Base-by-base conservation (phyloP, 2,888 invertebrate genomes). In the Xylophagus ater region DNA sequence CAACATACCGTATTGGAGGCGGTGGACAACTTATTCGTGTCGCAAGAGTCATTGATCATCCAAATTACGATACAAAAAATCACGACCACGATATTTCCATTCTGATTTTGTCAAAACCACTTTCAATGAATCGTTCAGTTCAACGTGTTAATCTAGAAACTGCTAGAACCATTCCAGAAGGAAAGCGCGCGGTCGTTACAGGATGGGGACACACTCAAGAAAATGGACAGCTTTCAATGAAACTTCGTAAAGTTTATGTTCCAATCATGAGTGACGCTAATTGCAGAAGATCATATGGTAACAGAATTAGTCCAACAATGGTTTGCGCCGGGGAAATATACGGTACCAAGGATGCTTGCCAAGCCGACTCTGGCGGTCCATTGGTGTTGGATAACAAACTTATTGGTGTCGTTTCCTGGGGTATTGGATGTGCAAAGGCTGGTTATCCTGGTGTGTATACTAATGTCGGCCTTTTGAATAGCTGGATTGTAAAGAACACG, bases 361-460 rank as follows among this genome's bases (percentile, higher is more conserved):
- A 48, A 31, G 61, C 63, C 4, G 61, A 62, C 17, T 61, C 61
- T 0, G 61, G 61, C 24, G 61, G 61, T 4, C 63, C 63, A 1
- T 42, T 62, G 15, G 59, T 60, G 1, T 58, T 61, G 1, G 55
- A 62, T 14, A 53, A 53, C 33, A 60, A 58, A 41, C 48, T 62
- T 3, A 58, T 61, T 21, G 63, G 61, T 10, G 52, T 62, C 7
- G 61, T 62, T 1, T 62, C 63, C 3, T 62, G 63, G 63, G 61
- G 62, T 21, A 61, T 60, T 30, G 63, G 61, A 6, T 62, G 61
- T 23, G 61, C 62, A 3, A 57, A 55, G 13, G 50, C 56, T 6
- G 60, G 61, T n/a, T 55, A 53, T 14, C 61, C 61, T 0, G 62
- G 62, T 24, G 59, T 62, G 57, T 62, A 62, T 37, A 57, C 63